Percentiles rank a stretch among this genome's conserved stretches.
These are phyloP conservation scores for Dryobates pubescens DNA, from an alignment of 2,797 vertebrate species.

Conservation along the genomic window DNA sequence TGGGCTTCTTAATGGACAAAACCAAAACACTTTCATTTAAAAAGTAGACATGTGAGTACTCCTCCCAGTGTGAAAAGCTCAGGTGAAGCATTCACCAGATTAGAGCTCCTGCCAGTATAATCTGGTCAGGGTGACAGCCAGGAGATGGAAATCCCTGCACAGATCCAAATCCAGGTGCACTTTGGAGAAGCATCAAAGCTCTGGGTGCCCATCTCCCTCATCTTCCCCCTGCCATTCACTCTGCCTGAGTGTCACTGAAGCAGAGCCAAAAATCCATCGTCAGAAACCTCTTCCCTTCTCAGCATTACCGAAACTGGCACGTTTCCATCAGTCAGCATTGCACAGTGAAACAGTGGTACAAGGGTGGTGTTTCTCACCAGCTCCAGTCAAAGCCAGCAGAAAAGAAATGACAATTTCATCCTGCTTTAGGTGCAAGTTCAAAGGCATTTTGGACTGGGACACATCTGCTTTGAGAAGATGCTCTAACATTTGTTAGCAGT, in stretches of 20 bases:
- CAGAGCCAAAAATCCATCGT: neutral
- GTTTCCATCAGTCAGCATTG: accelerated
- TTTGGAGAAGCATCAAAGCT: neutral
- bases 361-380: neutral
- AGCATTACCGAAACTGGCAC: accelerated
- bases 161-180: neutral
- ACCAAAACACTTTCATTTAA: neutral
- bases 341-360: accelerated
- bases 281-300: neutral
- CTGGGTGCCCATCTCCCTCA: accelerated
- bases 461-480: too few relatives aligned
- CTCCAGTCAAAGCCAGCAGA: neutral
- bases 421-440: neutral
- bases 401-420: neutral
- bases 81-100: neutral
- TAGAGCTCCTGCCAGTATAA: neutral
- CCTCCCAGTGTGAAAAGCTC: neutral
- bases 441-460: neutral
- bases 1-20: neutral
- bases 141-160: neutral
- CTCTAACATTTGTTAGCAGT: constrained; percentile 24
- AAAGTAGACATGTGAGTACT: neutral
- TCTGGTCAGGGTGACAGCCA: neutral
- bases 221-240: neutral
- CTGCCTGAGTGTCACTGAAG: neutral